These are phyloP conservation scores for Drosophila cardini DNA, from an alignment of 1,140 invertebrate genomes.

Conservation along the genomic window DNA sequence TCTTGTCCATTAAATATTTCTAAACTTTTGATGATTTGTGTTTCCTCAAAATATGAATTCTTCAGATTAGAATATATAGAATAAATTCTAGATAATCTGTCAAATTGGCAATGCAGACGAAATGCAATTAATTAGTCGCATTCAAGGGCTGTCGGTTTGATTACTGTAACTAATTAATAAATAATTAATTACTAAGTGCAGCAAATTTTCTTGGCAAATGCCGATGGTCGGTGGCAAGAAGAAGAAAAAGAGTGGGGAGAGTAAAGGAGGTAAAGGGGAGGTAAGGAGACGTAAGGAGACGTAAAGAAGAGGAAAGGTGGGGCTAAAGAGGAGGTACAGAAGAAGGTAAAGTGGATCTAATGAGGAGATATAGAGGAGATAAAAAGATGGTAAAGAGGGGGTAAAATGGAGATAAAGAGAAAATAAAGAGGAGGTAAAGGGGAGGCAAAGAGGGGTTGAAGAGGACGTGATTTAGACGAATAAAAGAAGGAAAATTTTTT, in stretches of 20 bases:
- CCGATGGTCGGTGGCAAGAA: conserved; percentile 45
- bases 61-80: too few relatives aligned
- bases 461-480: background rate
- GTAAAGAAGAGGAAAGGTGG: too few relatives aligned
- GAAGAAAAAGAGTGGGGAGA: background rate
- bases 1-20: too few relatives aligned
- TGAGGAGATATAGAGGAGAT: background rate
- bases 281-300: too few relatives aligned
- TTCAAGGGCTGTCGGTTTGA: conserved; percentile 48
- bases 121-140: conserved; percentile 57
- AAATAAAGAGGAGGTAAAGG: too few relatives aligned
- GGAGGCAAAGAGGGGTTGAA: background rate
- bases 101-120: conserved; percentile 9
- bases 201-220: conserved; percentile 62
- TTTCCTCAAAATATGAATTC: too few relatives aligned
- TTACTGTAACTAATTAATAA: conserved; percentile 69
- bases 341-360: background rate
- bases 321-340: background rate
- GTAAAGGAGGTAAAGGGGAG: background rate
- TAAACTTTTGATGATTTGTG: too few relatives aligned
- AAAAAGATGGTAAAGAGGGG: too few relatives aligned
- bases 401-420: too few relatives aligned
- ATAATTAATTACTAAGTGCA: conserved; percentile 69
- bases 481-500: conserved; percentile 20
- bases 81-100: conserved; percentile 1